Conservation (phyloP, 2,113 vertebrate genomes). For the Cinclus mexicanus region DNA sequence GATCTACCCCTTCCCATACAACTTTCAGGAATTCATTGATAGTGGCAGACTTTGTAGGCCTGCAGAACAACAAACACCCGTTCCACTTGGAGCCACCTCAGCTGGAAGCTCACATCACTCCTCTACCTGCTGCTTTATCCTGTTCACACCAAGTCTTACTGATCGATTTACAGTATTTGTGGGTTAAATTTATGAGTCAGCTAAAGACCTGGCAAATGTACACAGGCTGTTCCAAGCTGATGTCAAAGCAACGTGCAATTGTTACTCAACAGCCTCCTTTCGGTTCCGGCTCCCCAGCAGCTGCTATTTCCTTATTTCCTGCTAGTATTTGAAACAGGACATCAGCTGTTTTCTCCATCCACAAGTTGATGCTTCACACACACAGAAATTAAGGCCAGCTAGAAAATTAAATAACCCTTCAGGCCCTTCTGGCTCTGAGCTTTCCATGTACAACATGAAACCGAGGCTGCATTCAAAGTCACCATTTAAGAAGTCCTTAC, state of each 20-base stretch:
- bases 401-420: neutral
- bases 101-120: neutral
- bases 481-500: neutral
- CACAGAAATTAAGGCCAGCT: neutral
- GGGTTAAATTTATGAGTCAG: neutral
- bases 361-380: neutral
- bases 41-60: neutral
- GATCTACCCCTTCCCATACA: neutral
- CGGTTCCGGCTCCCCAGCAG: neutral
- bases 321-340: neutral
- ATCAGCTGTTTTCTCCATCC: neutral
- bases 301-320: constrained; percentile 19
- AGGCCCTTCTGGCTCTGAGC: neutral
- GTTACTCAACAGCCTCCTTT: neutral
- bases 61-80: neutral
- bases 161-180: neutral
- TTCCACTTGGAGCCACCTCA: neutral
- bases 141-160: neutral
- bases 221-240: neutral
- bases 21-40: neutral
- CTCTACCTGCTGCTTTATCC: neutral
- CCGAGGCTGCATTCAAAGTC: neutral
- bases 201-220: neutral
- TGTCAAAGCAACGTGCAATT: neutral
- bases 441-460: neutral